Evolutionary conservation across 2,113 vertebrate species (phyloP).

Genomic region (Gnathonemus longibarbis): DNA sequence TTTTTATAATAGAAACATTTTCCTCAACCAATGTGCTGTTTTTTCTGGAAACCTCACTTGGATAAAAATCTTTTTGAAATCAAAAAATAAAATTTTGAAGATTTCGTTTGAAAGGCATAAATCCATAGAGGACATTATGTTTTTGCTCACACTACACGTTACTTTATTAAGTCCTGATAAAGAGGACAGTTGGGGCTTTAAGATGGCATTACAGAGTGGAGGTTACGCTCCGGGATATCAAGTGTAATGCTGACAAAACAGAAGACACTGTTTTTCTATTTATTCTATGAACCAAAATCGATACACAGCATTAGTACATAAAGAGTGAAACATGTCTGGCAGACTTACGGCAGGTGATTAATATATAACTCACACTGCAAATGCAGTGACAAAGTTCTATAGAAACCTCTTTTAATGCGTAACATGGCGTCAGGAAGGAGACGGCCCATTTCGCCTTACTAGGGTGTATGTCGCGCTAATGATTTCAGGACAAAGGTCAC

Average conservation of each 20-base stretch:
- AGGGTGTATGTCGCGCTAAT: constrained; percentile 31
- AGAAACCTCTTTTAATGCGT: constrained; percentile 29
- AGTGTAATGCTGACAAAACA: background rate
- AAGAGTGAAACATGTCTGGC: constrained; percentile 11
- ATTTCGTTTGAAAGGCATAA: background rate
- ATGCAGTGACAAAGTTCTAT: background rate
- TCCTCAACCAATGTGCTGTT: background rate
- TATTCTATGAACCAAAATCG: background rate
- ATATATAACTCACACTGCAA: background rate
- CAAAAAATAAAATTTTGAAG: background rate
- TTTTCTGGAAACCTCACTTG: background rate
- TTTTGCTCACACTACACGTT: background rate
- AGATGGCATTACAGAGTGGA: background rate
- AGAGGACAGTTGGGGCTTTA: background rate
- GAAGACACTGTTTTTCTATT: background rate
- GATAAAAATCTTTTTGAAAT: background rate
- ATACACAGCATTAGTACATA: background rate
- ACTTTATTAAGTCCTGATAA: background rate
- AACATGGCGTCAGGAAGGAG: constrained; percentile 38
- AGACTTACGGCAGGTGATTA: background rate
- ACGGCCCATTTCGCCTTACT: constrained; percentile 25
- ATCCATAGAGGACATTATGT: background rate
- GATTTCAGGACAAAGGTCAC: constrained; percentile 48
- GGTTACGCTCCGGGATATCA: background rate
- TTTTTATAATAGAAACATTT: background rate